Base-by-base conservation (phyloP, 2,113 vertebrate species). In the Andinoacara biseriatus region DNA sequence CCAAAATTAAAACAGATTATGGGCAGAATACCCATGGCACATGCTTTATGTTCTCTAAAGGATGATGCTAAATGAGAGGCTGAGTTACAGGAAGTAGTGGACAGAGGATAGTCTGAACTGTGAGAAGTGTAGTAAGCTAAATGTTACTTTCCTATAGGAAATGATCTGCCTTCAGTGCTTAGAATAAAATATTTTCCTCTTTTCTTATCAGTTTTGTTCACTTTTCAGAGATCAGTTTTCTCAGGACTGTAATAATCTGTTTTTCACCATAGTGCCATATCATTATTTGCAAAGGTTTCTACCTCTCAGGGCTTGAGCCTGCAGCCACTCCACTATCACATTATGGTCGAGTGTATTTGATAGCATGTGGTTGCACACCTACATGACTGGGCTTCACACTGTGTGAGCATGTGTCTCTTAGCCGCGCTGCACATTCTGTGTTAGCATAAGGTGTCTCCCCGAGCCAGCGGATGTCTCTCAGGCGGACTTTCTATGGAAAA, bases 351-450 rank as follows among this genome's bases (percentile, higher is more conserved):
- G 26, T 33, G 57, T 58, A 54, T 61, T 58, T 59, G 72, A 26
- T 62, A 62, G 62, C 78, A 29, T 43, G 57, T 54, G 24, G 81
- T 82, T 84, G 57, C 83, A 83, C 81, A 3, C 80, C 86, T 82
- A 87, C 86, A 59, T 26, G 74, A 59, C 81, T 52, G 2, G 35
- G 69, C 80, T 33, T 52, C 92, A 87, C 20, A 52, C 90, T 83
- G 90, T 60, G 90, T 13, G 11, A 90, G 86, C 90, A 87, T 88
- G 89, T 92, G 92, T 90, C 76, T 63, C 79, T 57, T 11, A 54
- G 78, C 76, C 80, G 7, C 54, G 60, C 52, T 57, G 63, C 72
- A 69, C 82, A 33, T 56, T 82, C 40, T 4, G 54, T 40, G 35
- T 74, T 60, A 69, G 81, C 87, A 86, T 49, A 88, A 84, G 87